Base-by-base conservation (phyloP, 2,888 invertebrate genomes). In the Drosophila meridiana region DNA sequence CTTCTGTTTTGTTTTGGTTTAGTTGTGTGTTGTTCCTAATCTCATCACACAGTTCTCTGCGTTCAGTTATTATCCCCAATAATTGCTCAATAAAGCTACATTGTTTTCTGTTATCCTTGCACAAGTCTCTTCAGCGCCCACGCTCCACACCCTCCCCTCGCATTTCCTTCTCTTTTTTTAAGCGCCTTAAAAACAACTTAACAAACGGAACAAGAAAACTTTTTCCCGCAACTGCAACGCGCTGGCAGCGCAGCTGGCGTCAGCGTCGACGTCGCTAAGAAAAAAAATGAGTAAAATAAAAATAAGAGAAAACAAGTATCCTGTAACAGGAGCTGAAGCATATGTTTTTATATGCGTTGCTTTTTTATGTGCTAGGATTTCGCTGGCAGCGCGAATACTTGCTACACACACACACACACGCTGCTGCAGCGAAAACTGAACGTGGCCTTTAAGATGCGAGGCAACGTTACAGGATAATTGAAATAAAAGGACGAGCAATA, bases 291-390 rank as follows among this genome's bases (percentile, higher is more conserved):
- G 6, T 5, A 57, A 62, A 38, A 20, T 9, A 53, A 48, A n/a
- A 45, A 59, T n/a, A 48, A 57, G 47, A 56, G 55, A 60, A 58
- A 64, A 56, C 56, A 73, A 73, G 67, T 70, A 75, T 80, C 80
- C 75, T 64, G 76, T 70, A 69, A 40, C 75, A 53, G 76, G 56
- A 74, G 61, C 69, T 50, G 40, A 48, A 78, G 81, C 78, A 83
- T 84, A 78, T 89, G 89, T 84, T 87, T 81, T 87, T 80, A 76
- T 88, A 79, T 81, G 69, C 70, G 59, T 47, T 73, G 64, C 59
- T 66, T 76, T 79, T 83, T 86, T 85, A 86, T 78, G 76, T 81
- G 63, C 69, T 55, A 83, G 74, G 72, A 89, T 85, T 85, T 71
- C 42, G 53, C 26, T 68, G 52, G 58, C 71, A 64, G 52, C 43